These are phyloP conservation scores for Noctilio leporinus DNA, from an alignment of 2,113 vertebrate species.

Conservation along the genomic window DNA sequence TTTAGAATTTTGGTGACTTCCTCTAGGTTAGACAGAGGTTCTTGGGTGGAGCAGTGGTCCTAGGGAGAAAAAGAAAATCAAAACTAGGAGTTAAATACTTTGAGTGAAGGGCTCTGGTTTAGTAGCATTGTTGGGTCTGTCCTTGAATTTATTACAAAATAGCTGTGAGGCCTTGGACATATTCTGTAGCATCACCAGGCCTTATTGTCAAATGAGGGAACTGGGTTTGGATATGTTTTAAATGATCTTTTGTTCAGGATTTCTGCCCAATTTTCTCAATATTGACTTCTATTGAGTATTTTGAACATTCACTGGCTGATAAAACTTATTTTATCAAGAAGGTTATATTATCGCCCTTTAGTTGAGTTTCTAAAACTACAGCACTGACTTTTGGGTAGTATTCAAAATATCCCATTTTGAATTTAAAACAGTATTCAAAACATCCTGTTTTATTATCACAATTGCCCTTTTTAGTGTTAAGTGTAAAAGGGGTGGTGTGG, in stretches of 20 bases:
- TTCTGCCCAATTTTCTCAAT: neutral
- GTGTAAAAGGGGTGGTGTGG: accelerated
- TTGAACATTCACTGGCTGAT: neutral
- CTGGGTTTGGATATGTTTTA: neutral
- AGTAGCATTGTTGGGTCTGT: neutral
- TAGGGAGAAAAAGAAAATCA: neutral
- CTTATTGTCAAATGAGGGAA: neutral
- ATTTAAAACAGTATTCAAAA: neutral
- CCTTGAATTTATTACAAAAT: neutral
- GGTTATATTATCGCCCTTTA: constrained; percentile 31
- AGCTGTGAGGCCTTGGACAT: neutral
- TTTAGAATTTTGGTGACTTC: neutral
- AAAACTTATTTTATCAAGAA: neutral
- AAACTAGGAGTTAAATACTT: neutral
- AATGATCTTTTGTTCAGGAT: neutral
- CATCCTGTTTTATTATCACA: neutral
- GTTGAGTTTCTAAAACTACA: neutral
- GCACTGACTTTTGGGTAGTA: neutral
- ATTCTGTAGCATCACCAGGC: neutral
- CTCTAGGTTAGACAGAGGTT: neutral
- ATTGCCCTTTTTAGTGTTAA: neutral
- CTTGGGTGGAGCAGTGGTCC: neutral
- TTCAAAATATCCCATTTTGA: neutral
- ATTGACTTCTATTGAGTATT: neutral
- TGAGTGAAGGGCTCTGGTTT: neutral